Evolutionary conservation across 1,140 invertebrate genomes (phyloP), one percentile per base, ranked within the genome.

Genomic region (Antheraea pernyi): DNA sequence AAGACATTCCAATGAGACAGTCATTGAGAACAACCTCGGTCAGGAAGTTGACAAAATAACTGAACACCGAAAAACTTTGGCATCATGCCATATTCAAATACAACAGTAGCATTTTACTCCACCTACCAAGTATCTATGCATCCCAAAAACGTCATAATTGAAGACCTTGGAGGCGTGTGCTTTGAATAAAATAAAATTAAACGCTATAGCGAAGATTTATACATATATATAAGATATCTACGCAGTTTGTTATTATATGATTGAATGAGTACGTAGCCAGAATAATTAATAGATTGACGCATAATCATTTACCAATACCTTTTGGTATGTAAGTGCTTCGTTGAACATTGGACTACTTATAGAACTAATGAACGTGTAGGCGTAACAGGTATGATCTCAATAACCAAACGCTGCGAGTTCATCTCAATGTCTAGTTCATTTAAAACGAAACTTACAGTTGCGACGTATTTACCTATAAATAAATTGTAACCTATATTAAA

Each of bases 351-450:
- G 11, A 13, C 46, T 53, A 16, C 13, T 53, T 53, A 5, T 53
- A 53, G 39, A 42, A 42, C 5, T 53, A 16, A 13, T 53, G 46
- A 11, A 0, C 39, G 11, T 53, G 46, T 53, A 53, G 46, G 46
- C 46, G 46, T 53, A 6, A 13, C 13, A 53, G 46, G 46, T 53
- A 53, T 13, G 16, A 53, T 9, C 46, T 7, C 5, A 53, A 53
- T 16, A 9, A 13, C 16, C 11, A 16, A 6, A 13, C 13, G 46
- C 10, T 53, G 6, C 6, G 6, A n/a, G 62, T 68, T 46, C 69
- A 77, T 65, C 74, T 70, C 82, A 89, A 89, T 89, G 87, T 88
- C 85, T 89, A 89, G 84, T 89, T 89, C 85, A 88, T 70, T 74
- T 70, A 70, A 62, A 71, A 36, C 19, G 65, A 66, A 42, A n/a